Evolutionary conservation across 2,888 invertebrate species (phyloP).

Genomic region (Sinelater perroti): DNA sequence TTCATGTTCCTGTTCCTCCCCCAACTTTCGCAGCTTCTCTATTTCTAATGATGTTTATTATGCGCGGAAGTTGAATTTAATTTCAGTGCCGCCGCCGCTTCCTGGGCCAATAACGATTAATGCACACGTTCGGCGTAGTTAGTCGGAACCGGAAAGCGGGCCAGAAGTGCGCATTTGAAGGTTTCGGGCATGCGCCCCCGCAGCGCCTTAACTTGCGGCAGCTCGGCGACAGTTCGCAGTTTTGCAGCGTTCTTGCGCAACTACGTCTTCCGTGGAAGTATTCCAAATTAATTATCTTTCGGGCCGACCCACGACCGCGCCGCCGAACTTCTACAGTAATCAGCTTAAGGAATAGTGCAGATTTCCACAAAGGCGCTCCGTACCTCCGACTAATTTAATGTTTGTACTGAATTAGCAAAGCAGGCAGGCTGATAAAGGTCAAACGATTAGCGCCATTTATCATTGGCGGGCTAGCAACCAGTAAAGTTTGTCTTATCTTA

Average conservation of each 20-base stretch:
- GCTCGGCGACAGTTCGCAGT: too few species aligned
- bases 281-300: too few species aligned
- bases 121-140: background rate
- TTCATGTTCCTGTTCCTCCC: constrained; percentile 25
- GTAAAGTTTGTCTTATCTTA: constrained; percentile 3
- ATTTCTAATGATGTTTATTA: constrained; percentile 19
- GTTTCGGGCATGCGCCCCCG: too few species aligned
- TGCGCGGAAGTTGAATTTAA: constrained; percentile 16
- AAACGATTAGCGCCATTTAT: constrained; percentile 21
- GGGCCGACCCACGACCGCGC: too few species aligned
- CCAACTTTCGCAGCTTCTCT: constrained; percentile 22
- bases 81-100: constrained; percentile 9
- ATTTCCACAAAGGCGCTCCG: background rate
- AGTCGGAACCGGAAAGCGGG: too few species aligned
- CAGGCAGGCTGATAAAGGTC: constrained; percentile 25
- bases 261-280: too few species aligned
- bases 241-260: too few species aligned
- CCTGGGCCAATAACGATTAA: constrained; percentile 13
- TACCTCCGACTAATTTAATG: constrained; percentile 12
- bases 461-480: too few species aligned
- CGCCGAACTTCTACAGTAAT: background rate
- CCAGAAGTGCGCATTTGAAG: too few species aligned
- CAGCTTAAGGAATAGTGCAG: background rate
- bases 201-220: too few species aligned
- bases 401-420: constrained; percentile 29